Evolutionary conservation across 1,140 invertebrate species (phyloP).

Genomic region (Brachionus manjavacas): DNA sequence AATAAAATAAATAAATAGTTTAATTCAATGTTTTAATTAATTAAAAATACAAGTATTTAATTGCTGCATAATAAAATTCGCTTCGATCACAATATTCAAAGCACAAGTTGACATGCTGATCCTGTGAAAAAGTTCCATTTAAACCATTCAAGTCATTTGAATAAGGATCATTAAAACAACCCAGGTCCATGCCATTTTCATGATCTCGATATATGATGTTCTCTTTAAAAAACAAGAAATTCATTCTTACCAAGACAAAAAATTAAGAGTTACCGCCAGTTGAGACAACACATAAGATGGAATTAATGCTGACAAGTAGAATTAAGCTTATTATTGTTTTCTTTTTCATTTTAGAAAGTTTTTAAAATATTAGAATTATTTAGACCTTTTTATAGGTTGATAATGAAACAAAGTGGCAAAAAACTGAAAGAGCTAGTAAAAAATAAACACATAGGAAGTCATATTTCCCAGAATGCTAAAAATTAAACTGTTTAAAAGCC

Average conservation of each 20-base stretch:
- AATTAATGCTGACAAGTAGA: no score
- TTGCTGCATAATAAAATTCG: background rate
- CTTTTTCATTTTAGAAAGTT: no score
- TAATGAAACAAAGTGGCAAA: no score
- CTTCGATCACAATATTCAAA: background rate
- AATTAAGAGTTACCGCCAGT: no score
- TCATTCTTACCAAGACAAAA: background rate
- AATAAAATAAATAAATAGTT: background rate
- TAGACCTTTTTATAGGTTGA: no score
- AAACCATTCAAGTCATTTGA: background rate
- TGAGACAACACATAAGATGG: no score
- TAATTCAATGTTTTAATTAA: background rate
- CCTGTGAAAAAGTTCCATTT: background rate
- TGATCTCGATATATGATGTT: background rate
- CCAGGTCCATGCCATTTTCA: background rate
- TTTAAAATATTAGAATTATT: no score
- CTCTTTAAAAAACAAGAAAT: background rate
- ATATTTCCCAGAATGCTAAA: no score
- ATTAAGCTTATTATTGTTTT: no score
- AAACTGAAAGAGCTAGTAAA: no score
- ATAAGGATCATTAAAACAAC: background rate
- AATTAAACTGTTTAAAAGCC: no score
- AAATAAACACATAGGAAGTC: no score
- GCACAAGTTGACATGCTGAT: background rate
- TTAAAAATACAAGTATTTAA: background rate